Percentiles rank a stretch among this genome's conserved stretches.
Conservation (phyloP, 2,888 invertebrate species). For the Drosophila nr. perissopoda region DNA sequence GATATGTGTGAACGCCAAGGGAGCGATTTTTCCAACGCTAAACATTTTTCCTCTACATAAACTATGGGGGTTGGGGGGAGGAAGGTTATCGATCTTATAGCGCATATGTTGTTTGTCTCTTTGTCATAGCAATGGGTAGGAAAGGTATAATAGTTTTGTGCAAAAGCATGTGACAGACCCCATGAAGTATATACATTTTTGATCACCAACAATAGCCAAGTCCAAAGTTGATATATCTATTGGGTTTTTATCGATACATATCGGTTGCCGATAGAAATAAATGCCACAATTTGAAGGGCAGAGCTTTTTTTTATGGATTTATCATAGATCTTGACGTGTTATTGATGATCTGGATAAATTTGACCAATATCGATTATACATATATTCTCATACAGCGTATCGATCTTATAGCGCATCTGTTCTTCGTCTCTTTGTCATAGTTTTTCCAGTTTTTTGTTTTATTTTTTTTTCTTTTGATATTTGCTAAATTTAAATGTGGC, state of each 20-base stretch:
- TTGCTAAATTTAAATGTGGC: conserved; percentile 70
- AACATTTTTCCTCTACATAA: background rate
- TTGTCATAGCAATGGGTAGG: background rate
- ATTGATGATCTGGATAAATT: background rate
- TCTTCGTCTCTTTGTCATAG: conserved; percentile 36
- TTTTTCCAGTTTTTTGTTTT: conserved; percentile 19
- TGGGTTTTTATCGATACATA: background rate
- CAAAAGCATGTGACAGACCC: background rate
- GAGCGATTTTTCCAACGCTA: background rate
- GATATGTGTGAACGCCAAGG: conserved; percentile 5
- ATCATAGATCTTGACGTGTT: background rate
- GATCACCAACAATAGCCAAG: background rate
- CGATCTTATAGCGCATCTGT: conserved; percentile 18
- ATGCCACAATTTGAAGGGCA: background rate
- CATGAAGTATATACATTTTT: background rate
- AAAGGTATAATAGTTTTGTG: background rate
- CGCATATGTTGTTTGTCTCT: background rate
- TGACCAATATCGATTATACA: background rate
- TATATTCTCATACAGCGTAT: background rate
- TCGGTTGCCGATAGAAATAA: background rate
- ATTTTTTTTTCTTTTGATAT: conserved; percentile 15
- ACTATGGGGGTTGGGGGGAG: background rate
- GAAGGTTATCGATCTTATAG: background rate
- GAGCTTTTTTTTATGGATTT: background rate
- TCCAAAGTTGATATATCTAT: too few species aligned